Evolutionary conservation across 1,140 invertebrate genomes (phyloP).

Genomic region (Hyposmocoma kahamanoa): DNA sequence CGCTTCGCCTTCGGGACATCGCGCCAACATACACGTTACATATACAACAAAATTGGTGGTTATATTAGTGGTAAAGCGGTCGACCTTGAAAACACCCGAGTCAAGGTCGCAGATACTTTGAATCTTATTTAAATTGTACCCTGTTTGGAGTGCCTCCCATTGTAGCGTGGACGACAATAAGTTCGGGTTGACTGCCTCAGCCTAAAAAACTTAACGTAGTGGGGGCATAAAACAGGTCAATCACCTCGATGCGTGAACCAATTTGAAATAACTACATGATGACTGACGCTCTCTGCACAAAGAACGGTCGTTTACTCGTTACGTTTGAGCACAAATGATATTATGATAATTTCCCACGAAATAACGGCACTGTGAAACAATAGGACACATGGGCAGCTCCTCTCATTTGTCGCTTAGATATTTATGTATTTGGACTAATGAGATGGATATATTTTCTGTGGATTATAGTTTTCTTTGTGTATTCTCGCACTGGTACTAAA

Average conservation of each 20-base stretch:
- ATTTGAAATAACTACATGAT: constrained; percentile 44
- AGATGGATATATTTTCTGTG: too few relatives aligned
- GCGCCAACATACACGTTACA: too few relatives aligned
- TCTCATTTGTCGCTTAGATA: neutral
- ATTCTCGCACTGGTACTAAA: too few relatives aligned
- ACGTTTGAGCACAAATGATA: constrained; percentile 14
- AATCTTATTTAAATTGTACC: constrained; percentile 25
- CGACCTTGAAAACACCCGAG: constrained; percentile 40
- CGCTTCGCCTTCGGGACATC: too few relatives aligned
- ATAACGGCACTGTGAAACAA: constrained; percentile 4
- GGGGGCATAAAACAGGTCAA: constrained; percentile 42
- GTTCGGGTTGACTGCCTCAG: constrained; percentile 43
- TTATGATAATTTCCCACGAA: constrained; percentile 11
- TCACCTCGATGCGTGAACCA: constrained; percentile 47
- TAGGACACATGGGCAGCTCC: neutral
- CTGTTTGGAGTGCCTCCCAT: constrained; percentile 39
- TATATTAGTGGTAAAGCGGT: too few relatives aligned
- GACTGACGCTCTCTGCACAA: constrained; percentile 20
- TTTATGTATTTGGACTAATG: too few relatives aligned
- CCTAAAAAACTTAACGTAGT: constrained; percentile 38
- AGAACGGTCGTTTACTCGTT: constrained; percentile 6
- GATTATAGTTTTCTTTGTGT: too few relatives aligned
- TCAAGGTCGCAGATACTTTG: constrained; percentile 38
- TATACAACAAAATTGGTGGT: too few relatives aligned
- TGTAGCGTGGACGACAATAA: constrained; percentile 44